Base-by-base conservation (phyloP, 2,888 invertebrate species). In the Agriopis marginaria region DNA sequence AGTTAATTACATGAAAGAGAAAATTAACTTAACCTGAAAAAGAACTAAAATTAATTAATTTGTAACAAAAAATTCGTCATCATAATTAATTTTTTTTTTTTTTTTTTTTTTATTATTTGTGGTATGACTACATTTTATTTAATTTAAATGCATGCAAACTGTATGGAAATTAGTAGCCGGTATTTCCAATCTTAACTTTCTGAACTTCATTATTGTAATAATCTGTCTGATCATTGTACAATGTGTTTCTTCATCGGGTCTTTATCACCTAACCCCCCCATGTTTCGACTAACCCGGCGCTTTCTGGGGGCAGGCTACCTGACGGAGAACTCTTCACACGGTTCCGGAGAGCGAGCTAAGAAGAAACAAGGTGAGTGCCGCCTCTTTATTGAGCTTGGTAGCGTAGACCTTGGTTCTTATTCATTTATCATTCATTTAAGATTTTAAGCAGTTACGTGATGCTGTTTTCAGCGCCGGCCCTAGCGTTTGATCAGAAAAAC, bases 301-400 rank as follows among this genome's bases (percentile, higher is more conserved):
- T 91, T 89, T 86, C 83, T 86, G 87, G 91, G 89, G 86, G 88
- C 93, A 94, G 94, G 94, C 82, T 94, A 94, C 86, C 88, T 90
- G 84, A 94, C 94, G 72, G 93, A 92, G 88, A 89, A 88, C 83
- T 91, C 93, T 0, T 87, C 91, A 44, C 91, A 93, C 70, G 85
- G 88, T 79, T 93, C 92, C 72, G 89, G 85, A 0, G 91, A 81
- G 9, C 81, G 84, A 1, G 77, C 72, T 47, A 58, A 70, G 66
- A 87, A 85, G 86, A 90, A 86, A 68, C 75, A 73, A 0, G 71
- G 93, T 93, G 75, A 88, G 93, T 91, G 74, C 45, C 50, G 42
- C 44, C 70, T 69, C 32, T 32, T 7, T 7, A n/a, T 23, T 51
- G 9, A 23, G 53, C 53, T 53, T 53, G 53, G 53, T 53, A 53